phyloP scores from a whole-genome alignment of 2,113 vertebrate genomes.

The Heterocephalus glaber region DNA sequence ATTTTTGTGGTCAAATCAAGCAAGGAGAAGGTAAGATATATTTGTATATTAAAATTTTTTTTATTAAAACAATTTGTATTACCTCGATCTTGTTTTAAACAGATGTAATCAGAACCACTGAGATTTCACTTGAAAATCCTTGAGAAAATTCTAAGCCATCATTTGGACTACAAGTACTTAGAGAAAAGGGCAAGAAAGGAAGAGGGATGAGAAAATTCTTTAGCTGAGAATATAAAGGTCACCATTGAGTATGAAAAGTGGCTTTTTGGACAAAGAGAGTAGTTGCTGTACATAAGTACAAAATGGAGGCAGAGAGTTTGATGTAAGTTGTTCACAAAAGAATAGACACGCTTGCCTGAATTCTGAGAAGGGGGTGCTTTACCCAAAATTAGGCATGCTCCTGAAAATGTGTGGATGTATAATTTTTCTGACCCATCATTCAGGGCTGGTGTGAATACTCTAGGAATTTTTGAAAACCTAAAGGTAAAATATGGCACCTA shows the following conservation, averaged over 20 bases:
- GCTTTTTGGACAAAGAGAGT: conserved; percentile 27
- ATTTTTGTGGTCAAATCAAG: conserved; percentile 46
- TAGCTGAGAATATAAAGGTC: conserved; percentile 3
- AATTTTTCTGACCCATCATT: not conserved
- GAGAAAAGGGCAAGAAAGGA: not conserved
- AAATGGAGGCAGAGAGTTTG: not conserved
- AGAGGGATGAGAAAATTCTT: conserved; percentile 9
- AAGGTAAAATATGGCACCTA: not conserved
- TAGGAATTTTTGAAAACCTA: not conserved
- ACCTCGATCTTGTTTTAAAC: conserved; percentile 56
- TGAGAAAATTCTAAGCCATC: conserved; percentile 47
- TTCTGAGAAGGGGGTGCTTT: not conserved
- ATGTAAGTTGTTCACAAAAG: conserved; percentile 22
- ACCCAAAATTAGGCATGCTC: not conserved
- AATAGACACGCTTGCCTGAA: not conserved
- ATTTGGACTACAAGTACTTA: conserved; percentile 52
- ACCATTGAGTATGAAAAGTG: conserved; percentile 38
- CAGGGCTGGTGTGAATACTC: not conserved
- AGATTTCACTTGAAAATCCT: conserved; percentile 26
- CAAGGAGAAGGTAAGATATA: not conserved
- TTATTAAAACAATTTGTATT: conserved; percentile 64
- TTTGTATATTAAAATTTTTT: conserved; percentile 39
- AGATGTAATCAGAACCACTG: conserved; percentile 37
- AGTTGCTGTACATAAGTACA: not conserved
- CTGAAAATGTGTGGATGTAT: not conserved